Base-by-base conservation (phyloP, 2,888 invertebrate species). In the Teleogryllus oceanicus region DNA sequence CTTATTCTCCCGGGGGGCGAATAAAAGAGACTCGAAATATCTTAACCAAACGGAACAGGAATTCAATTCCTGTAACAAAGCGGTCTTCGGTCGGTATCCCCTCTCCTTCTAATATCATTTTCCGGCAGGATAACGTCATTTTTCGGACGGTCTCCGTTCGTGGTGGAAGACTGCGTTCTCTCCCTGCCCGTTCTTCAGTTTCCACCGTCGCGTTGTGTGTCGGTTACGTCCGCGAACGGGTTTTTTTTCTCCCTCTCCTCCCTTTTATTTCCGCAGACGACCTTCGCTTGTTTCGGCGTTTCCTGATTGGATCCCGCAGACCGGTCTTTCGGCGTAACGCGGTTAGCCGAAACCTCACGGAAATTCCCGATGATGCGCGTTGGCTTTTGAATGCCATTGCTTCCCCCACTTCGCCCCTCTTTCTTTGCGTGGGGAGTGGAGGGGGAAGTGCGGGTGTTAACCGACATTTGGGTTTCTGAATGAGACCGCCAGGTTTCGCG, bases 301-400 rank as follows among this genome's bases (percentile, higher is more conserved):
- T 82, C 82, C 82, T 81, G 76, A 81, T 82, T 81, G 74, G 81
- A 82, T 82, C 80, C 20, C 62, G 13, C 62, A 4, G 62, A 62
- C 16, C 62, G 62, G 62, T 62, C 62, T 62, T 62, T n/a, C 16
- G n/a, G 62, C 62, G 62, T 62, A n/a, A 62, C 62, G 62, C 62
- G 62, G 62, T 62, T 62, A 18, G 16, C 62, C 62, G 62, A 62
- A 13, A 3, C 16, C n/a, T 62, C 62, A 62, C 62, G 62, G 62
- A 62, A 62, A 62, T n/a, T 20, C 78, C 51, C 74, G 76, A 51
- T 78, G 78, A 21, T 51, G 50, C 75, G 49, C 49, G 76, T 76
- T 75, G 76, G 76, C 75, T 80, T 78, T 78, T 74, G 62, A 51
- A 37, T 62, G 50, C 74, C 8, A 1, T 74, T 24, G 24, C 74